Percentiles rank a stretch among this genome's conserved stretches.
Evolutionary conservation across 2,888 invertebrate species (phyloP).

Genomic region (Quadroppia sp.): DNA sequence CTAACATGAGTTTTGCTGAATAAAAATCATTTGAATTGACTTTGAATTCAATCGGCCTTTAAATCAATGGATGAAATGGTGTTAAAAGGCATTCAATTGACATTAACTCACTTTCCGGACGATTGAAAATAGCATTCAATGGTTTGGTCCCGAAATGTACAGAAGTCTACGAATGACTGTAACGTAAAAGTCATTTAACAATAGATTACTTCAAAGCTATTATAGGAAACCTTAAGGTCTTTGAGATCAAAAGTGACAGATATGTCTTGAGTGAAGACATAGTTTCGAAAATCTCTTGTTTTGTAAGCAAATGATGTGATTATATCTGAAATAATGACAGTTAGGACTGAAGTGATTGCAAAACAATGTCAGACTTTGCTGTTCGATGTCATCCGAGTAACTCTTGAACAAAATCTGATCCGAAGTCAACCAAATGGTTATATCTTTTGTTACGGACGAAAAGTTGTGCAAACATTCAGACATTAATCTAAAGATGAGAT

Average conservation of each 20-base stretch:
- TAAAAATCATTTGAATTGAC: not conserved
- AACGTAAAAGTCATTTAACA: not conserved
- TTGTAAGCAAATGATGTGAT: conserved; percentile 32
- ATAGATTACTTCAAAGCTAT: not conserved
- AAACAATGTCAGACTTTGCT: not conserved
- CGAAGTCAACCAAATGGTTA: conserved; percentile 5
- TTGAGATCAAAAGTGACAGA: conserved; percentile 33
- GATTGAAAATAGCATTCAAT: conserved; percentile 22
- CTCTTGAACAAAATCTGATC: conserved; percentile 18
- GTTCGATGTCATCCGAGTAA: conserved; percentile 24
- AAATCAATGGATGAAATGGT: not conserved
- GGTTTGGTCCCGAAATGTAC: conserved; percentile 7
- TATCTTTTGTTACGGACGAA: conserved; percentile 2
- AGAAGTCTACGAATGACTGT: conserved; percentile 35
- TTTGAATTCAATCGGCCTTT: conserved; percentile 27
- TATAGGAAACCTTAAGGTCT: conserved; percentile 20
- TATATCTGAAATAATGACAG: not conserved
- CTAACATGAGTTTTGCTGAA: conserved; percentile 13
- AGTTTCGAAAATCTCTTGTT: conserved; percentile 23
- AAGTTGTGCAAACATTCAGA: conserved; percentile 19
- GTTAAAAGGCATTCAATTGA: not conserved
- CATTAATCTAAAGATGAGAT: not conserved
- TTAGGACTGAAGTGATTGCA: not conserved
- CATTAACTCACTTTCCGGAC: conserved; percentile 13
- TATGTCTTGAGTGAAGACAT: conserved; percentile 26